Evolutionary conservation across 2,888 invertebrate species (phyloP).

Genomic region (Latrodectus elegans): DNA sequence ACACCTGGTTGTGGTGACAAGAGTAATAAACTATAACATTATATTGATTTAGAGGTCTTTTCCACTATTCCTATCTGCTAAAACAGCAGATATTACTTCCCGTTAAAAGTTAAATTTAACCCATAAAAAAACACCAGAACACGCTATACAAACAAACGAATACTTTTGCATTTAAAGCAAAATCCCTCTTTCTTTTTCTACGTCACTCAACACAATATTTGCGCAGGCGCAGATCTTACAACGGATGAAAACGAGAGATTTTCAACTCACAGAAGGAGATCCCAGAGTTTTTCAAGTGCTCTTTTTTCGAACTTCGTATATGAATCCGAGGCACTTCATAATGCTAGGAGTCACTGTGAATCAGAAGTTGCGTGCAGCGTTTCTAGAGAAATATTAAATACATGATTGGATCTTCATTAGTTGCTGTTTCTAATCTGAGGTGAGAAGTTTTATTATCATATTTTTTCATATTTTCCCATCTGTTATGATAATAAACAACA

Average conservation of each 20-base stretch:
- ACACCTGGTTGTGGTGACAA: not conserved
- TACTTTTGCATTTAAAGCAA: slow-evolving; percentile 45
- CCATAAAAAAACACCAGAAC: slow-evolving; percentile 29
- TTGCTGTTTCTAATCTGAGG: not conserved
- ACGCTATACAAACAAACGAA: slow-evolving; percentile 48
- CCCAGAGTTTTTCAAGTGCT: slow-evolving; percentile 48
- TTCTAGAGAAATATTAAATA: not conserved
- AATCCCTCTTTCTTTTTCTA: slow-evolving; percentile 19
- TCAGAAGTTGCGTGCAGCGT: not conserved
- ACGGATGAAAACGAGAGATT: slow-evolving; percentile 19
- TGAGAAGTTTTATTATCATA: too few relatives aligned
- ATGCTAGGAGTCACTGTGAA: not conserved
- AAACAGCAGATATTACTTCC: not conserved
- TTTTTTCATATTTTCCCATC: too few relatives aligned
- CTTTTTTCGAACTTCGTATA: slow-evolving; percentile 17
- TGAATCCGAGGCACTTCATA: slow-evolving; percentile 50
- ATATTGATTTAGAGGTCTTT: not conserved
- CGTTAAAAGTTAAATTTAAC: slow-evolving; percentile 29
- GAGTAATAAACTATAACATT: not conserved
- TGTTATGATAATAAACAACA: not conserved
- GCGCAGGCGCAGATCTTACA: slow-evolving; percentile 21
- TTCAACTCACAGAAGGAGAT: slow-evolving; percentile 23
- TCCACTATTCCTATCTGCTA: not conserved
- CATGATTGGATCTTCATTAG: not conserved
- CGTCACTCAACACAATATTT: slow-evolving; percentile 35